A percentile compares a stretch with the other conserved stretches of the same genome.
These are phyloP conservation scores for Teleopsis dalmanni DNA, from an alignment of 1,140 invertebrate genomes.

Conservation along the genomic window DNA sequence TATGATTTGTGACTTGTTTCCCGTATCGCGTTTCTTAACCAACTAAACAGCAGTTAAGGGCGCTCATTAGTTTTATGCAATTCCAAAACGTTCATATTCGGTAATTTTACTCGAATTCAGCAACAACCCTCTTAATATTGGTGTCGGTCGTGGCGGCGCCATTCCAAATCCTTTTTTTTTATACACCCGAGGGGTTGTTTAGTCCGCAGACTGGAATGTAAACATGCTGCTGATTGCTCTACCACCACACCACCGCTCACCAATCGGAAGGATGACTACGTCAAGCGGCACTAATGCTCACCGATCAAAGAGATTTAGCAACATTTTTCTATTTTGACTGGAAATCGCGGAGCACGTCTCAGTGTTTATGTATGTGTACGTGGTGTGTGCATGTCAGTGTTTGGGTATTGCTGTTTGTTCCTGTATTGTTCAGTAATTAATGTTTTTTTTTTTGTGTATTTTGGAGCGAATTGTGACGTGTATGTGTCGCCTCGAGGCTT, in stretches of 20 bases:
- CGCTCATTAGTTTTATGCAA: slow-evolving; percentile 37
- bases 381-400: background rate
- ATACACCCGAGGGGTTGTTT: slow-evolving; percentile 2
- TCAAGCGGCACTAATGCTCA: slow-evolving; percentile 7
- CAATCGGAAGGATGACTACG: slow-evolving; percentile 12
- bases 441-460: no score
- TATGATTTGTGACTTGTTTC: slow-evolving; percentile 14
- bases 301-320: slow-evolving; percentile 11
- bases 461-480: no score
- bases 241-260: background rate
- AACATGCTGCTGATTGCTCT: background rate
- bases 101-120: slow-evolving; percentile 3
- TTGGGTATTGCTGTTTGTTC: background rate
- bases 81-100: background rate
- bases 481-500: slow-evolving; percentile 10
- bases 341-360: background rate
- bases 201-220: slow-evolving; percentile 1
- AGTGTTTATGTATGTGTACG: background rate
- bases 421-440: background rate
- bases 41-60: slow-evolving; percentile 36
- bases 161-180: slow-evolving; percentile 33
- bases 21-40: slow-evolving; percentile 37
- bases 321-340: background rate
- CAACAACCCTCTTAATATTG: slow-evolving; percentile 40
- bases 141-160: slow-evolving; percentile 42